phyloP scores from a whole-genome alignment of 1,140 invertebrate genomes.

The Lutraria rhynchaena region DNA sequence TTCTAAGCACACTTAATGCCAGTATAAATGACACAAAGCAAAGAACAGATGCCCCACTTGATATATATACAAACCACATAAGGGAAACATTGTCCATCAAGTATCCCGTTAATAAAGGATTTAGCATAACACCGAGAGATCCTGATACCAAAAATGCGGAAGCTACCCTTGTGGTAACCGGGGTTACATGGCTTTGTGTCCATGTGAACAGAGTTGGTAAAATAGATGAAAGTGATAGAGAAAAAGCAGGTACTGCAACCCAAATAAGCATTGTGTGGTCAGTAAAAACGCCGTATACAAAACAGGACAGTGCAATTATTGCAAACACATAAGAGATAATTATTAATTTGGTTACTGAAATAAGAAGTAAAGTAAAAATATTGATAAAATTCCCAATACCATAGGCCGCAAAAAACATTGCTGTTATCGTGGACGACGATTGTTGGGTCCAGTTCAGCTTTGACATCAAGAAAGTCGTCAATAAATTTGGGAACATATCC shows the following conservation, averaged over 20 bases:
- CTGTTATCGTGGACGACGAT: conserved; percentile 35
- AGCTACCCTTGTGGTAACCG: conserved; percentile 58
- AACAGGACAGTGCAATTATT: neutral
- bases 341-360: conserved; percentile 41
- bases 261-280: conserved; percentile 18
- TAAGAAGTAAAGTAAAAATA: conserved; percentile 43
- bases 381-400: conserved; percentile 47
- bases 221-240: conserved; percentile 52
- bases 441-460: conserved; percentile 58
- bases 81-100: conserved; percentile 62
- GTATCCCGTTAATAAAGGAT: conserved; percentile 61
- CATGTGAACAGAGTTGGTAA: conserved; percentile 63
- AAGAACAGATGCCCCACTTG: conserved; percentile 38
- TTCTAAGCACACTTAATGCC: neutral
- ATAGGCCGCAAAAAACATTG: conserved; percentile 59
- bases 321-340: conserved; percentile 23
- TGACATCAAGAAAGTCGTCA: conserved; percentile 61
- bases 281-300: conserved; percentile 25
- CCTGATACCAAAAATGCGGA: conserved; percentile 61
- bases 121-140: conserved; percentile 61
- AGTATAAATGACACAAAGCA: conserved; percentile 44
- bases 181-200: conserved; percentile 60
- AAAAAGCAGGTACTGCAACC: conserved; percentile 27
- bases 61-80: conserved; percentile 69
- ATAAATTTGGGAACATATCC: conserved; percentile 58